These are phyloP conservation scores for Corydoras sp. DNA, from an alignment of 2,113 vertebrate genomes.

Conservation along the genomic window DNA sequence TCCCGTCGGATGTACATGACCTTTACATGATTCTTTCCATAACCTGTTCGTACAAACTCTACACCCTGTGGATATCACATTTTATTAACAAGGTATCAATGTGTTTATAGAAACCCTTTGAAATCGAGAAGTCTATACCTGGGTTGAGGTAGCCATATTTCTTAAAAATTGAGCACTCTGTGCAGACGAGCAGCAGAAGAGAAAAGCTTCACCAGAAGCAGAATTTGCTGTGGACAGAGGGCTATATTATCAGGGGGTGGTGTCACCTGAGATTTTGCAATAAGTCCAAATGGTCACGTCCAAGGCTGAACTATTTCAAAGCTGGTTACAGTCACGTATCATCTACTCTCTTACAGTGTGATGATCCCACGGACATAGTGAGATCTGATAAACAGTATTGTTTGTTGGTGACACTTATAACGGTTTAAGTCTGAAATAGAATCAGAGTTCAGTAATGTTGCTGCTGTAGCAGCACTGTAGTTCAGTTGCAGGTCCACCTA, in stretches of 20 bases:
- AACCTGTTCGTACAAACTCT: slow-evolving; percentile 84
- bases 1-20: slow-evolving; percentile 75
- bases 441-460: too few species aligned
- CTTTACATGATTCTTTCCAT: slow-evolving; percentile 87
- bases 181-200: slow-evolving; percentile 9
- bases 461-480: too few species aligned
- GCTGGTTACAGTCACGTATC: not conserved
- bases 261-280: slow-evolving; percentile 31
- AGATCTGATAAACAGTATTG: too few species aligned
- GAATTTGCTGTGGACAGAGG: not conserved
- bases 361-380: too few species aligned
- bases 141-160: slow-evolving; percentile 54
- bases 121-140: slow-evolving; percentile 47
- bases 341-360: too few species aligned
- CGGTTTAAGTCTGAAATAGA: too few species aligned
- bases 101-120: too few species aligned
- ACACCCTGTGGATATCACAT: slow-evolving; percentile 64
- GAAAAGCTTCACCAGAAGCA: slow-evolving; percentile 5
- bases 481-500: too few species aligned
- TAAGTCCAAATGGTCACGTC: slow-evolving; percentile 24
- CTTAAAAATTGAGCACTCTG: not conserved
- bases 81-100: too few species aligned
- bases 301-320: not conserved
- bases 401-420: too few species aligned
- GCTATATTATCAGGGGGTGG: slow-evolving; percentile 49